Conservation (phyloP, 1,140 invertebrate genomes). For the Drosophila pallidifrons region DNA sequence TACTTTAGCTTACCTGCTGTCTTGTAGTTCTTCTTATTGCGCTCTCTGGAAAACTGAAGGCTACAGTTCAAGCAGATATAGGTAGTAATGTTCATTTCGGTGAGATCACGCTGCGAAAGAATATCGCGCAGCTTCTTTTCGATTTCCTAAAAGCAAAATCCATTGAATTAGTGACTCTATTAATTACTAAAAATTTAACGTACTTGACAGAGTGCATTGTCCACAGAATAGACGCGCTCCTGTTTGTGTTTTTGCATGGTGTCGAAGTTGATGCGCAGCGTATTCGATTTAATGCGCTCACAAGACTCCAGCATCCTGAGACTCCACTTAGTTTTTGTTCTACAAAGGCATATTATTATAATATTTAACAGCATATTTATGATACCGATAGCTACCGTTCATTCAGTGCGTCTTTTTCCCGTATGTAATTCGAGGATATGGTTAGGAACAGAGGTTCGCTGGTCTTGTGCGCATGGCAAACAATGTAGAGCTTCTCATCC, state of each 20-base stretch:
- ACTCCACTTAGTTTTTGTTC: constrained; percentile 87
- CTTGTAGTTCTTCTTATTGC: constrained; percentile 55
- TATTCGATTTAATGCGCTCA: constrained; percentile 85
- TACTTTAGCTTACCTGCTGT: constrained; percentile 27
- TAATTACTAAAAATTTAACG: neutral
- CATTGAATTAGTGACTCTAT: neutral
- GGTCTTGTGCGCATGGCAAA: constrained; percentile 58
- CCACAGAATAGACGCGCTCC: constrained; percentile 87
- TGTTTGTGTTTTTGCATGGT: constrained; percentile 87
- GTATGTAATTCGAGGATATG: constrained; percentile 76
- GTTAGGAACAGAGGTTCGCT: constrained; percentile 79
- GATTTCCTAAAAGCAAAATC: constrained; percentile 84
- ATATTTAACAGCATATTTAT: neutral
- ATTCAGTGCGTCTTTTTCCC: constrained; percentile 79
- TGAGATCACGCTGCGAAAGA: constrained; percentile 86
- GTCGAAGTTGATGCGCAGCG: constrained; percentile 88
- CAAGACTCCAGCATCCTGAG: constrained; percentile 87
- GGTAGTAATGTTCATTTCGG: constrained; percentile 86
- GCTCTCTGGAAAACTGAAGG: constrained; percentile 87
- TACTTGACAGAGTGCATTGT: constrained; percentile 87
- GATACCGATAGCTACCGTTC: constrained; percentile 60
- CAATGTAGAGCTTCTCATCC: constrained; percentile 79
- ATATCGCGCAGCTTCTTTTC: constrained; percentile 85
- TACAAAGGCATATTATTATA: constrained; percentile 52
- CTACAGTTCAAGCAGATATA: constrained; percentile 89